phyloP scores from a whole-genome alignment of 2,888 invertebrate genomes.

The Drosophila mulleri region DNA sequence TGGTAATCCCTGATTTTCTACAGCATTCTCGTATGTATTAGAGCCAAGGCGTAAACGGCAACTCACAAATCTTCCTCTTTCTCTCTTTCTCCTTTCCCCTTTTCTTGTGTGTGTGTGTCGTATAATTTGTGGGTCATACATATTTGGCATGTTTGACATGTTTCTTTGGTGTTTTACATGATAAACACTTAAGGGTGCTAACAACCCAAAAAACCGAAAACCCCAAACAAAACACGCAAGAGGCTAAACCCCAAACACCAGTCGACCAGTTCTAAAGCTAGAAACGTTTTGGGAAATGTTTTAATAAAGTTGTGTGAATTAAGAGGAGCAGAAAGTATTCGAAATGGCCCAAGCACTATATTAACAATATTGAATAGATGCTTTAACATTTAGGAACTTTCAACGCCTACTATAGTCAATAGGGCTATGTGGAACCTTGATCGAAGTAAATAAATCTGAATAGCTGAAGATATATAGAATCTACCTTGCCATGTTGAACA shows the following conservation, averaged over 20 bases:
- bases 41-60: conserved; percentile 13
- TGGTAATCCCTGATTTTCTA: conserved; percentile 55
- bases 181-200: conserved; percentile 75
- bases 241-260: conserved; percentile 25
- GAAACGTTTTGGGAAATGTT: conserved; percentile 1
- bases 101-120: conserved; percentile 32
- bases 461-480: background rate
- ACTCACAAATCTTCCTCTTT: background rate
- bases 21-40: conserved; percentile 23
- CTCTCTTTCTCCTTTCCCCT: background rate
- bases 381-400: no score
- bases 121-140: conserved; percentile 81
- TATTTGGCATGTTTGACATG: conserved; percentile 81
- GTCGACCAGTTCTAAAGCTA: conserved; percentile 9
- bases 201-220: conserved; percentile 29
- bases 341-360: background rate
- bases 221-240: conserved; percentile 28
- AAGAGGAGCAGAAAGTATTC: background rate
- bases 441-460: background rate
- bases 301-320: background rate
- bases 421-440: no score
- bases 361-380: background rate
- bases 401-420: background rate
- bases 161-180: conserved; percentile 77
- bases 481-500: background rate